Percentiles rank a stretch among this genome's conserved stretches.
Evolutionary conservation across 2,113 vertebrate species (phyloP).

Genomic region (Catagonus wagneri): DNA sequence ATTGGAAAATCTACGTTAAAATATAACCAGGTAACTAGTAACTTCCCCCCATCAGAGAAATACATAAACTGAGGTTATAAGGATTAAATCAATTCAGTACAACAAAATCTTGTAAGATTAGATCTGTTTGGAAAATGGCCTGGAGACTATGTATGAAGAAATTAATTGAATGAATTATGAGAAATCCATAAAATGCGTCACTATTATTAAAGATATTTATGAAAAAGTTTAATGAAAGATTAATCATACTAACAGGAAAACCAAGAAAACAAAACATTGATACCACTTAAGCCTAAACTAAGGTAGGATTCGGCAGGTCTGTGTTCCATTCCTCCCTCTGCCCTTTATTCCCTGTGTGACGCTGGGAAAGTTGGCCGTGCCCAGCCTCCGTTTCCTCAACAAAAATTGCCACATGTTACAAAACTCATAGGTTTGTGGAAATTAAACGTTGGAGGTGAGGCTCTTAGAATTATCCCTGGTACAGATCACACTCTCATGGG

Average conservation of each 20-base stretch:
- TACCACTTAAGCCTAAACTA: neutral
- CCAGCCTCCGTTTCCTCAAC: neutral
- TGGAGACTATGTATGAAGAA: neutral
- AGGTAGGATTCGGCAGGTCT: neutral
- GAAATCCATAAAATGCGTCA: neutral
- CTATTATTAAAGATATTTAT: neutral
- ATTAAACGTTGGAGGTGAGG: neutral
- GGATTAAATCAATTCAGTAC: neutral
- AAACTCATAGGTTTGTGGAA: neutral
- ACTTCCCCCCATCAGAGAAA: neutral
- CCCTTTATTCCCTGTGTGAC: neutral
- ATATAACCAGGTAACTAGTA: neutral
- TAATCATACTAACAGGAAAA: neutral
- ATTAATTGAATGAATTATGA: neutral
- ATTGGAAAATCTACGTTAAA: neutral
- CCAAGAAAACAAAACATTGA: neutral
- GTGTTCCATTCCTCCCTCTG: neutral
- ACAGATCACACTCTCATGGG: neutral
- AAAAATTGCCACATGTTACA: neutral
- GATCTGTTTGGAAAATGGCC: neutral
- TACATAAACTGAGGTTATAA: neutral
- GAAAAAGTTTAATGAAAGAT: constrained; percentile 44
- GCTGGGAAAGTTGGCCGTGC: neutral
- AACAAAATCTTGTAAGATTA: neutral
- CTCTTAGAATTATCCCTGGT: neutral